A percentile compares a stretch with the other conserved stretches of the same genome.
Conservation (phyloP, 2,113 vertebrate genomes). For the Microtus montanus region DNA sequence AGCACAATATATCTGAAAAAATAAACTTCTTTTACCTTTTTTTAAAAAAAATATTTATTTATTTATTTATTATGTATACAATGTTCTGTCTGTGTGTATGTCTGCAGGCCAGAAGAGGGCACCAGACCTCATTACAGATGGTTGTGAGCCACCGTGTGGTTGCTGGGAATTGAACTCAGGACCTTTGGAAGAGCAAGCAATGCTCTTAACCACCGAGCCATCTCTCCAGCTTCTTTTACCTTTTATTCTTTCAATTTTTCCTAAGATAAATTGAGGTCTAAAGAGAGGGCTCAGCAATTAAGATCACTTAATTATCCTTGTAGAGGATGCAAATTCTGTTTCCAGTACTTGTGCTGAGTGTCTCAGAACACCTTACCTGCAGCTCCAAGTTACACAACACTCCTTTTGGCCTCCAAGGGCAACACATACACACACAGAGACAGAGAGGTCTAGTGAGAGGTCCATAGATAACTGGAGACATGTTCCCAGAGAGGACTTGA, state of each 20-base stretch:
- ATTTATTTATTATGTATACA: no score
- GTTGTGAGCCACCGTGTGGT: no score
- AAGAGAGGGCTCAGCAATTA: not conserved
- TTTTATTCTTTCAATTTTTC: not conserved
- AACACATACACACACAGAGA: not conserved
- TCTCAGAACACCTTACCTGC: not conserved
- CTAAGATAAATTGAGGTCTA: not conserved
- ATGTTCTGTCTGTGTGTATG: no score
- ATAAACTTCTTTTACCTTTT: not conserved
- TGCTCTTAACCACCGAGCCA: no score
- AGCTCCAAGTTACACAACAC: not conserved
- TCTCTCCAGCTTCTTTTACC: not conserved
- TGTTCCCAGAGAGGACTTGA: not conserved
- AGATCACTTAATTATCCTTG: not conserved
- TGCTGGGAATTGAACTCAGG: no score
- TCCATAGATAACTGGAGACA: not conserved
- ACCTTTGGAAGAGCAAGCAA: no score
- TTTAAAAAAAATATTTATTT: no score
- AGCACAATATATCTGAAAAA: not conserved
- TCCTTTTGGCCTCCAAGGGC: not conserved
- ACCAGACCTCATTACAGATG: no score
- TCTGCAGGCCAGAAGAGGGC: no score
- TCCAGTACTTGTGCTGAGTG: not conserved
- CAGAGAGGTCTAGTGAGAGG: not conserved
- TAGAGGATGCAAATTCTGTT: not conserved